These are phyloP conservation scores for Cardiocondyla obscurior DNA, from an alignment of 1,140 invertebrate genomes.

Conservation along the genomic window DNA sequence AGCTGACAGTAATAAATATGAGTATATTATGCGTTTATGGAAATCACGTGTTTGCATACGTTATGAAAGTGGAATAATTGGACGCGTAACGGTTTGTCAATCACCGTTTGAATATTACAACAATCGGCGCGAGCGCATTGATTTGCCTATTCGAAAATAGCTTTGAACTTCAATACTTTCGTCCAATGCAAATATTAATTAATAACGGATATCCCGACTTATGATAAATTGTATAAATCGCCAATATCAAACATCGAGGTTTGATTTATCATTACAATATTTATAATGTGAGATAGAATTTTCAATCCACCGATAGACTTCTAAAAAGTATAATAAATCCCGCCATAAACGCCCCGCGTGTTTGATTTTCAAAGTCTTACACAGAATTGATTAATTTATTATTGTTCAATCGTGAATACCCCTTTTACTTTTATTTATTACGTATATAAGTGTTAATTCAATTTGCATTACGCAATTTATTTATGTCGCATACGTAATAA, in stretches of 20 bases:
- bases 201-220: slow-evolving; percentile 7
- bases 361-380: neutral
- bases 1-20: slow-evolving; percentile 49
- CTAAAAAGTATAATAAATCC: neutral
- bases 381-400: neutral
- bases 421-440: neutral
- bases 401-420: neutral
- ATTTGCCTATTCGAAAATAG: slow-evolving; percentile 41
- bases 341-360: neutral
- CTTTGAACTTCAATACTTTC: slow-evolving; percentile 41
- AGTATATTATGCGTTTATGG: slow-evolving; percentile 47
- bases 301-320: neutral
- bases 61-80: slow-evolving; percentile 49
- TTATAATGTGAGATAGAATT: neutral
- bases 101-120: slow-evolving; percentile 37
- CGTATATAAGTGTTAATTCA: neutral
- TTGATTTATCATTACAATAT: slow-evolving; percentile 4
- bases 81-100: slow-evolving; percentile 38
- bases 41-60: slow-evolving; percentile 45
- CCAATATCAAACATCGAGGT: neutral
- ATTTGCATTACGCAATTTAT: too few species aligned
- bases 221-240: slow-evolving; percentile 9
- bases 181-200: neutral
- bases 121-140: slow-evolving; percentile 19
- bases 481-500: neutral